Base-by-base conservation (phyloP, 2,113 vertebrate species). In the Chaetops frenatus region DNA sequence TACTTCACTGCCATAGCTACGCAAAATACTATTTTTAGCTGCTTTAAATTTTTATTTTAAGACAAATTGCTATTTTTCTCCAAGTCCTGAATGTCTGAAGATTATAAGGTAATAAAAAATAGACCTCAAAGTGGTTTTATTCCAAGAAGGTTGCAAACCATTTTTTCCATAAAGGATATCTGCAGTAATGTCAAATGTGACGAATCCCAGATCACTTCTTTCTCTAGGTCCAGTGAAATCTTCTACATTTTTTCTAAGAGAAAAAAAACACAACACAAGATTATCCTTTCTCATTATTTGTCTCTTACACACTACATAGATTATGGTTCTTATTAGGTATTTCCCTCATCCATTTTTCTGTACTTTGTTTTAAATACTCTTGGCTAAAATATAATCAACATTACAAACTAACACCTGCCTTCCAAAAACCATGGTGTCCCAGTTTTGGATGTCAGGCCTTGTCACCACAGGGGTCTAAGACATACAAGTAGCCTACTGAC, bases 171-270 rank as follows among this genome's bases (percentile, higher is more conserved):
- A 97, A 99, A 99, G 99, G 99, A 99, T 99, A 99, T 99, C 98
- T 96, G 98, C 99, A 79, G 98, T 98, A 88, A 99, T 95, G 97
- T 99, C 99, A 97, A 99, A 99, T 6, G 98, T 99, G 97, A 99
- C 96, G 78, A 99, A 99, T 74, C 99, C 99, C 92, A 99, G 98
- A 94, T 99, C 99, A 81, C 99, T 99, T 97, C 99, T 98, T 97
- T 99, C 99, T 97, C 99, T 98, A 81, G 99, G 99, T 94, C 99
- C 99, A 24, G 99, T 99, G 97, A 99, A 99, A 97, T 99, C 99
- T 95, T 99, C 99, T 20, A 99, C 98, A 42, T 99, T 99, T 98
- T 99, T 99, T 96, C 99, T 99, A 97, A 27, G 76, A 91, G 66
- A 81, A 96, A 97, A 93, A 89, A 67, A 92, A 78, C 9, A 90